Conservation (phyloP, 2,113 vertebrate species). For the Lota lota region DNA sequence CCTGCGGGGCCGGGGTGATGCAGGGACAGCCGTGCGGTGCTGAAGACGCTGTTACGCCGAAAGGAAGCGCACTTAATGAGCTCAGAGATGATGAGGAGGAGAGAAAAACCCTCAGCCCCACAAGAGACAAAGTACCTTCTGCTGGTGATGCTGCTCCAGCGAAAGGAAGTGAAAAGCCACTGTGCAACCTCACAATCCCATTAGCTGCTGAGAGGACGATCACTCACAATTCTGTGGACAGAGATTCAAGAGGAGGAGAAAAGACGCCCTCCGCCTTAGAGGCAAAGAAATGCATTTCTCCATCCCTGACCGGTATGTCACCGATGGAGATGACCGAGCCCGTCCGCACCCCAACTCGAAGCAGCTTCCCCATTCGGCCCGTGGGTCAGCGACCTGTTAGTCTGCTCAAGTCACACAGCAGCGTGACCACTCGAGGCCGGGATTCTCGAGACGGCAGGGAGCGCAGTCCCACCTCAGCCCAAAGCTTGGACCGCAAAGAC, state of each 20-base stretch:
- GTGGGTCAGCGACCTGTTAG: conserved; percentile 63
- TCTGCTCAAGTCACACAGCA: conserved; percentile 71
- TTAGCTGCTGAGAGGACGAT: conserved; percentile 38
- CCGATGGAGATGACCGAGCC: conserved; percentile 41
- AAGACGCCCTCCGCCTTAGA: conserved; percentile 37
- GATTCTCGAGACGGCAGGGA: conserved; percentile 67
- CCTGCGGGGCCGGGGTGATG: conserved; percentile 28
- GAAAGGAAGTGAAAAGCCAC: conserved; percentile 47
- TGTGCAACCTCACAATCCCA: conserved; percentile 42
- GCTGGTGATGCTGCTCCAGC: conserved; percentile 29
- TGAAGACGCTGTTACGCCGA: conserved; percentile 21
- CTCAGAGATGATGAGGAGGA: conserved; percentile 27
- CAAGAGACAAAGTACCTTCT: conserved; percentile 37
- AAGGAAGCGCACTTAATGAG: conserved; percentile 13
- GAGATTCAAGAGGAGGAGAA: conserved; percentile 22
- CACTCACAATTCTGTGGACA: conserved; percentile 26
- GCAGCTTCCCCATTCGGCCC: conserved; percentile 56
- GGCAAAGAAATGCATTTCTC: conserved; percentile 37
- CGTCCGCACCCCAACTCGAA: conserved; percentile 51
- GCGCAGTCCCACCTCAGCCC: conserved; percentile 70
- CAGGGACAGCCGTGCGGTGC: conserved; percentile 8
- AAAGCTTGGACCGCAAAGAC: conserved; percentile 74
- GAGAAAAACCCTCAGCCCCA: conserved; percentile 30
- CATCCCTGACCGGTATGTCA: conserved; percentile 4
- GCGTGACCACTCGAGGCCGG: conserved; percentile 48